A percentile compares a stretch with the other conserved stretches of the same genome.
Evolutionary conservation across 2,797 vertebrate genomes (phyloP).

Genomic region (Epinephelus awoara): DNA sequence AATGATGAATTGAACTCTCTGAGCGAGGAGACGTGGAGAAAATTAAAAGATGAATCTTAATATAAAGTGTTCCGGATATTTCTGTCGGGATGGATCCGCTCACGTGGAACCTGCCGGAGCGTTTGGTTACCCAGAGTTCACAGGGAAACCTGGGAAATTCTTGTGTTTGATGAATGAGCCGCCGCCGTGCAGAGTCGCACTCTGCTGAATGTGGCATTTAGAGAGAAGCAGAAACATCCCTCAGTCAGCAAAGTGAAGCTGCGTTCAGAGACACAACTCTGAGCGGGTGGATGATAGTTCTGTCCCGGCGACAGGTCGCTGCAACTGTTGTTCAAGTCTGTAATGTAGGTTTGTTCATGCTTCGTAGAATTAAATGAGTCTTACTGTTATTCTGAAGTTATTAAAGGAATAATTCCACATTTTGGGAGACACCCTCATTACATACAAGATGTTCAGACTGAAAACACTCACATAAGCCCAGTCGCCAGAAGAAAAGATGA

Average conservation of each 20-base stretch:
- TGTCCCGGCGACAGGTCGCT: no score
- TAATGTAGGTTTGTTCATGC: no score
- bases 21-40: not conserved
- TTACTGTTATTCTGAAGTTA: no score
- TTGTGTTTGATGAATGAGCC: slow-evolving; percentile 41
- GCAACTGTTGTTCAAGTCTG: no score
- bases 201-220: slow-evolving; percentile 32
- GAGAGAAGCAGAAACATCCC: not conserved
- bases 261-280: not conserved
- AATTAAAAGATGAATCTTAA: slow-evolving; percentile 45
- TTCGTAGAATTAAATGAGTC: no score
- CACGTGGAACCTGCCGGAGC: not conserved
- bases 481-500: no score
- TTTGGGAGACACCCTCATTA: no score
- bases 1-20: slow-evolving; percentile 5
- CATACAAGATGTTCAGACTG: no score
- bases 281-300: no score
- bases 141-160: not conserved
- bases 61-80: not conserved
- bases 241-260: slow-evolving; percentile 10
- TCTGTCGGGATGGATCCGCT: not conserved
- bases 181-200: not conserved
- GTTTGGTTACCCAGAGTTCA: slow-evolving; percentile 23
- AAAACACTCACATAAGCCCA: no score
- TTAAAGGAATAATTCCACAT: no score